Conservation (phyloP, 2,797 vertebrate genomes). For the Acanthiza pusilla region DNA sequence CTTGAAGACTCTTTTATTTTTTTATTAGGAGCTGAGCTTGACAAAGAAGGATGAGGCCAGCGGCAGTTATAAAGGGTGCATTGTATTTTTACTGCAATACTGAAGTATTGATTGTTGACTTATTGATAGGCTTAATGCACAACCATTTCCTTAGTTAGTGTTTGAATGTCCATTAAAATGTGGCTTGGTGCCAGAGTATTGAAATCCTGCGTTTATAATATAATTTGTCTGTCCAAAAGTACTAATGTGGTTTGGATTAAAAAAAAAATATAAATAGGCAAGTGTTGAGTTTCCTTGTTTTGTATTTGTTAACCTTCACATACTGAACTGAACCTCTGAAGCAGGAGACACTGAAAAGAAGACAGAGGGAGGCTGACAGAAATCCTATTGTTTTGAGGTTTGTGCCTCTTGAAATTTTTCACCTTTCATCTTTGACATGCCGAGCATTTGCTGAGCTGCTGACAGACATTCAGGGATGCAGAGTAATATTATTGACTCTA, state of each 20-base stretch:
- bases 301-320: slow-evolving; percentile 40
- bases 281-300: slow-evolving; percentile 18
- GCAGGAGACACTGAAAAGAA: not conserved
- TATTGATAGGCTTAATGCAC: slow-evolving; percentile 76
- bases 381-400: not conserved
- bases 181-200: slow-evolving; percentile 66
- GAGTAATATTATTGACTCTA: not conserved
- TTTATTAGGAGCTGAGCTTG: slow-evolving; percentile 36
- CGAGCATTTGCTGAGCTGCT: not conserved
- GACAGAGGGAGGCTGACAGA: not conserved
- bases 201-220: slow-evolving; percentile 65
- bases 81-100: slow-evolving; percentile 72
- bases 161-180: slow-evolving; percentile 73
- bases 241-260: slow-evolving; percentile 67
- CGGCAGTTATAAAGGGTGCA: slow-evolving; percentile 58
- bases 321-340: slow-evolving; percentile 4
- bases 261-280: slow-evolving; percentile 29
- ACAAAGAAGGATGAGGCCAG: slow-evolving; percentile 44
- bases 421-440: not conserved
- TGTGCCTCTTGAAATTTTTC: not conserved
- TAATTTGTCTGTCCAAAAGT: slow-evolving; percentile 64
- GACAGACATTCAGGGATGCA: not conserved
- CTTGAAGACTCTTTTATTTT: slow-evolving; percentile 3
- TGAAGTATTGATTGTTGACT: slow-evolving; percentile 77
- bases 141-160: slow-evolving; percentile 75